Evolutionary conservation across 2,888 invertebrate species (phyloP), one percentile per base, ranked within the genome.

Genomic region (Eledone cirrhosa): DNA sequence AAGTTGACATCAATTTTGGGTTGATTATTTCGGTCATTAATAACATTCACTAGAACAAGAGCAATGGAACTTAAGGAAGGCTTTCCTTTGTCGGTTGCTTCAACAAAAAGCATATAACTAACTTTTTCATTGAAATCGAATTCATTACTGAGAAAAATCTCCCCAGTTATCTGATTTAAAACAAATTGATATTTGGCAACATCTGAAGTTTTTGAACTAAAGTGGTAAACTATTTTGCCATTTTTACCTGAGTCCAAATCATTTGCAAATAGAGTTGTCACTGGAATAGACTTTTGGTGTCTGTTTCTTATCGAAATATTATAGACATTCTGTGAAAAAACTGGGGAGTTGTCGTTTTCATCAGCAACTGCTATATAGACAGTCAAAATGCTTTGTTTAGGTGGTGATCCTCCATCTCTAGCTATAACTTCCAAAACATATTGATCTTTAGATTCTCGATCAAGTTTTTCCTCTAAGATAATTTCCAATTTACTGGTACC

Each of bases 391-490:
- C 16, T 67, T 67, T 67, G 29, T 13, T 67, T 67, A 1, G 13
- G 24, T 13, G 67, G 67, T 29, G 29, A 29, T 31, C 72, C 72
- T 41, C 33, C n/a, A 72, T 72, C 72, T 41, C 41, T 33, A 31
- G 72, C 72, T 13, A 72, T n/a, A 72, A 72, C 33, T 72, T 72
- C 33, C 5, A 72, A 22, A 27, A 72, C 14, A 72, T 72, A 72
- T 14, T n/a, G 14, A 7, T 72, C 72, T 72, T 72, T 72, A 31
- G 13, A n/a, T 72, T 72, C 72, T n/a, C 72, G 31, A 14, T 72
- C 72, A n/a, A 72, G 41, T n/a, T 19, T 72, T 22, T 72, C 72
- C 31, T 72, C 33, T 33, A 72, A 72, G n/a, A n/a, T 72, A n/a
- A 72, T 72, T 41, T 41, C 72, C 0, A 72, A 1, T 14, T 41